Evolutionary conservation across 2,888 invertebrate species (phyloP).

Genomic region (Harpalus rubripes): DNA sequence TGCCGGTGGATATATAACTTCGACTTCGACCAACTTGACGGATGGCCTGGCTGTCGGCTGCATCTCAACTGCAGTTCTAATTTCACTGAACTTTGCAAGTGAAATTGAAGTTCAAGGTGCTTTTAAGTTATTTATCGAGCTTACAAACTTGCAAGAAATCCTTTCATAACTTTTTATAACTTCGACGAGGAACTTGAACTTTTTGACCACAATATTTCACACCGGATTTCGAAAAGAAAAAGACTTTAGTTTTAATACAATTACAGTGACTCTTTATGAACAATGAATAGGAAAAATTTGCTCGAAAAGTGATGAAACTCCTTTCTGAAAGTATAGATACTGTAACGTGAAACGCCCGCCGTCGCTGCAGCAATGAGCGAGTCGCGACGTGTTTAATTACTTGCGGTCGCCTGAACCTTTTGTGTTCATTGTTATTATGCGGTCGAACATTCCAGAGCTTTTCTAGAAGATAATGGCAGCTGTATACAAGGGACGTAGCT

Average conservation of each 20-base stretch:
- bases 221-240: background rate
- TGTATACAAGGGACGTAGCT: too few relatives aligned
- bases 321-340: too few relatives aligned
- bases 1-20: constrained; percentile 29
- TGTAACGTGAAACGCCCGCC: too few relatives aligned
- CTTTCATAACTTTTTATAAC: background rate
- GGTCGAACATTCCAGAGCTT: too few relatives aligned
- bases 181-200: background rate
- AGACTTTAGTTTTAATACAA: background rate
- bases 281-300: too few relatives aligned
- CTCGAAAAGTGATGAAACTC: too few relatives aligned
- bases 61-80: constrained; percentile 33
- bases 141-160: background rate
- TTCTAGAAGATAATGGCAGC: too few relatives aligned
- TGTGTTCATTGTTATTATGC: too few relatives aligned
- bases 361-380: too few relatives aligned
- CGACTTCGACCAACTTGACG: constrained; percentile 18
- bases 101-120: constrained; percentile 12
- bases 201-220: background rate
- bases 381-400: too few relatives aligned
- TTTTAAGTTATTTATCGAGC: background rate
- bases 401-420: too few relatives aligned
- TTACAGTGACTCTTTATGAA: background rate
- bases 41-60: constrained; percentile 26
- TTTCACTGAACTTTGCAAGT: constrained; percentile 21